These are phyloP conservation scores for Narcine bancroftii DNA, from an alignment of 2,113 vertebrate genomes.

Conservation along the genomic window DNA sequence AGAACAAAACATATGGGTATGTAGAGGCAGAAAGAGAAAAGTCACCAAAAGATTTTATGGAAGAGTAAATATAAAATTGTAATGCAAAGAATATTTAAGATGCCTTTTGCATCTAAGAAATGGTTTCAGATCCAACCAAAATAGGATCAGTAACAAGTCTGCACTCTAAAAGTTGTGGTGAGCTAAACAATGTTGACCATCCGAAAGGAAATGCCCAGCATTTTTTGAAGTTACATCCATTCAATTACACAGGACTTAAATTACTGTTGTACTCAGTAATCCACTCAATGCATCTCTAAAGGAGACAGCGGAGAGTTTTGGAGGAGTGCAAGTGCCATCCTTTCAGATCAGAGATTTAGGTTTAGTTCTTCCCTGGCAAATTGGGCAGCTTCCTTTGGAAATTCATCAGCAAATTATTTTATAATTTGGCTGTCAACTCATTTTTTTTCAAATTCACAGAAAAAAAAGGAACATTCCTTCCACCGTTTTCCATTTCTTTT, in stretches of 20 bases:
- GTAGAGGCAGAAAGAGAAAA: background rate
- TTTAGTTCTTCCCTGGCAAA: background rate
- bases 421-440: background rate
- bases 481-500: background rate
- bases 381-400: background rate
- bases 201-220: background rate
- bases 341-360: background rate
- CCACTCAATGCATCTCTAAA: background rate
- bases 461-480: background rate
- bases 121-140: background rate
- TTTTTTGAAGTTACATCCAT: background rate
- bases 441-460: background rate
- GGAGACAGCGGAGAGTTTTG: background rate
- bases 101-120: background rate
- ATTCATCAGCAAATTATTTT: background rate
- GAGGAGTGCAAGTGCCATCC: background rate
- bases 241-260: conserved; percentile 11
- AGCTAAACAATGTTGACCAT: background rate
- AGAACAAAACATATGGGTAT: background rate
- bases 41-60: background rate
- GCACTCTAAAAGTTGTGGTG: background rate
- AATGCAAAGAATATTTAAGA: background rate
- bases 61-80: background rate
- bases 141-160: background rate
- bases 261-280: background rate